phyloP scores from a whole-genome alignment of 64 coral and sea anemone species.

The Pachyseris speciosa region DNA sequence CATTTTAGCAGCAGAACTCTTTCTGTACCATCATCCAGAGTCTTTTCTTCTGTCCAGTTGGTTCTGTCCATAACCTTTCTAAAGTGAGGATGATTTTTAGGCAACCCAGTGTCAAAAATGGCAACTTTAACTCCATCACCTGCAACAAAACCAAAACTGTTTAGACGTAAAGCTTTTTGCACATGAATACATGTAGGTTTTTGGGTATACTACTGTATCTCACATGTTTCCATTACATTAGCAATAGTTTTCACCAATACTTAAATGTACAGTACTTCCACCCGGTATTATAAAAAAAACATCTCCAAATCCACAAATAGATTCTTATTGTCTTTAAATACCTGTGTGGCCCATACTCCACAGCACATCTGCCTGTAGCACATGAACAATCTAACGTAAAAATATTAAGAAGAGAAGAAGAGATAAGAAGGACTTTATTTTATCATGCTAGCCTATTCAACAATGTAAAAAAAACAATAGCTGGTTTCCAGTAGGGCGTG shows the following conservation, averaged over 20 bases:
- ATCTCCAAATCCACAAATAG: not conserved
- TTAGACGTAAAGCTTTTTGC: not conserved
- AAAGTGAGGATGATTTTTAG: constrained; percentile 98
- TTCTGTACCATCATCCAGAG: constrained; percentile 94
- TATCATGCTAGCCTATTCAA: no score
- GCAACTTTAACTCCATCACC: constrained; percentile 92
- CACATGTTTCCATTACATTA: no score
- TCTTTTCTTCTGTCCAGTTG: constrained; percentile 99
- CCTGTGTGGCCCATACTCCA: constrained; percentile 94
- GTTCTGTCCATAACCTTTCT: constrained; percentile 96
- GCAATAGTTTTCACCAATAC: no score
- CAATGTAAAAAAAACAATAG: no score
- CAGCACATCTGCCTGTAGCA: constrained; percentile 93
- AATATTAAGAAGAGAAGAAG: not conserved
- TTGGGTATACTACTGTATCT: no score
- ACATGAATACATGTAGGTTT: no score
- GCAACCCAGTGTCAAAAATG: constrained; percentile 98
- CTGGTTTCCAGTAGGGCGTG: no score
- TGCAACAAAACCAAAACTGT: not conserved
- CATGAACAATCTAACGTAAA: constrained; percentile 80
- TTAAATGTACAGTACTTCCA: no score
- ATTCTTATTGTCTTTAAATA: not conserved
- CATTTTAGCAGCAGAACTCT: not conserved
- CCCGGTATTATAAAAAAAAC: no score
- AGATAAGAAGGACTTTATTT: no score